phyloP scores from a whole-genome alignment of 1,140 invertebrate species.

The Pachyrhynchus sulphureomaculatus region DNA sequence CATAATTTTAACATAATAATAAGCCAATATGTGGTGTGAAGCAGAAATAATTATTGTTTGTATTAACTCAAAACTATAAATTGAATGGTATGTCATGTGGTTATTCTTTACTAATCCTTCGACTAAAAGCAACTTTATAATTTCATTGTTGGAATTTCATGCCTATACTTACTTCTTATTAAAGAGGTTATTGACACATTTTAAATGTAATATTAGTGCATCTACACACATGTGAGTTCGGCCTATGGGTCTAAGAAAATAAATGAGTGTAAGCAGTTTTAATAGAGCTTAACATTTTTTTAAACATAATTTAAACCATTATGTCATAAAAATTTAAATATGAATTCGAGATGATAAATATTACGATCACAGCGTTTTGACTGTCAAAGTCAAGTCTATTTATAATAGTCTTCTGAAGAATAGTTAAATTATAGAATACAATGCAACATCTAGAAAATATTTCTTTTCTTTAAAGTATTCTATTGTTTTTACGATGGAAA shows the following conservation, averaged over 20 bases:
- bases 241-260: constrained; percentile 2
- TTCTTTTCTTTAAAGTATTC: not conserved
- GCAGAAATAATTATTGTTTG: no score
- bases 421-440: constrained; percentile 18
- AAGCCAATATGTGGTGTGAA: no score
- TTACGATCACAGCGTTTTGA: not conserved
- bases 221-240: not conserved
- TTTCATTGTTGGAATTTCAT: constrained; percentile 6
- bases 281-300: not conserved
- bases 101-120: no score
- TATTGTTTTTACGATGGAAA: constrained; percentile 1
- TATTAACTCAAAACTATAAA: no score
- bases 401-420: constrained; percentile 8
- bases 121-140: no score
- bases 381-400: constrained; percentile 5
- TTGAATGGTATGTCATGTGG: no score
- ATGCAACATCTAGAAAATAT: constrained; percentile 6
- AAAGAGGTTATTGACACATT: constrained; percentile 18
- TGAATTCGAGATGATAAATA: not conserved
- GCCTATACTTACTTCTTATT: constrained; percentile 12
- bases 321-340: constrained; percentile 4
- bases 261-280: constrained; percentile 8
- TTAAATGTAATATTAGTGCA: not conserved
- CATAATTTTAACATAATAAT: no score
- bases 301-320: not conserved